These are phyloP conservation scores for Helicorthomorpha holstii DNA, from an alignment of 1,140 invertebrate genomes.

Conservation along the genomic window DNA sequence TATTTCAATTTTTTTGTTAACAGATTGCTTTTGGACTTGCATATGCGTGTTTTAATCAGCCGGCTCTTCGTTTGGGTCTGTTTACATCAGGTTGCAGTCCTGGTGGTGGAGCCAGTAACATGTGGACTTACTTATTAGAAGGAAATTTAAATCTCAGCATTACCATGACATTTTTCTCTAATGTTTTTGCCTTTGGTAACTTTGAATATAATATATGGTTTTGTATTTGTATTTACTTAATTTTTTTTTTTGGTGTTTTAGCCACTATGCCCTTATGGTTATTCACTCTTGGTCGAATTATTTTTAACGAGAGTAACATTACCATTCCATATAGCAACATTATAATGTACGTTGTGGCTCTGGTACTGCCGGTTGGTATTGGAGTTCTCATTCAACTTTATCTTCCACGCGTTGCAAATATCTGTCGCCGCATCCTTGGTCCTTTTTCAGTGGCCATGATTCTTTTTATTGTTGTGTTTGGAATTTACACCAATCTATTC, in stretches of 20 bases:
- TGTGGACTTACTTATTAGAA: constrained; percentile 73
- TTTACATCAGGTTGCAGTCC: constrained; percentile 83
- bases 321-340: constrained; percentile 67
- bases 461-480: constrained; percentile 77
- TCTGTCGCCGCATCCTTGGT: constrained; percentile 63
- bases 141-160: constrained; percentile 78
- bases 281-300: constrained; percentile 69
- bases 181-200: constrained; percentile 60
- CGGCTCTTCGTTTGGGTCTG: constrained; percentile 60
- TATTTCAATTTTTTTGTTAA: constrained; percentile 24
- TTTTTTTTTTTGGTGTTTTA: constrained; percentile 28
- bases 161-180: constrained; percentile 82
- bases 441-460: constrained; percentile 69
- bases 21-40: constrained; percentile 61
- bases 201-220: neutral
- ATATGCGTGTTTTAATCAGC: constrained; percentile 46
- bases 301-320: constrained; percentile 52
- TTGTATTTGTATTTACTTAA: neutral
- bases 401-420: constrained; percentile 41
- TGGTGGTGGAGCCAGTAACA: constrained; percentile 86
- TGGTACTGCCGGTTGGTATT: constrained; percentile 66
- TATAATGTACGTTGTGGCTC: constrained; percentile 46
- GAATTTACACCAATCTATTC: constrained; percentile 74
- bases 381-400: constrained; percentile 56
- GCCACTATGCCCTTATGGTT: constrained; percentile 91